Evolutionary conservation across 23 tunicate species (phyloP).

Genomic region (Phallusia fumigata): DNA sequence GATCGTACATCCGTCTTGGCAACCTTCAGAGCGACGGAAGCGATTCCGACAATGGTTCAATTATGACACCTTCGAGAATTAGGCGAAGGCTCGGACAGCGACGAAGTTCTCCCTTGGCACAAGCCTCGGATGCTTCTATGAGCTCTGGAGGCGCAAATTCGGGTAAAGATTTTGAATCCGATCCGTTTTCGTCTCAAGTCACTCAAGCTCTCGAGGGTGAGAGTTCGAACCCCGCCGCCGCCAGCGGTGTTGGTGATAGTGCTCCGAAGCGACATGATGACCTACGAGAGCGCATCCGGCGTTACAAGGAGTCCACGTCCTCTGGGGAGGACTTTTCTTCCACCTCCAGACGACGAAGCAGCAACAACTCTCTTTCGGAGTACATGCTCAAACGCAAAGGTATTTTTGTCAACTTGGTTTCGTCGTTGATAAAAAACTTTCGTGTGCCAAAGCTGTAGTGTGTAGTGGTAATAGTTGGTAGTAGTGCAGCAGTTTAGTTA

Average conservation of each 20-base stretch:
- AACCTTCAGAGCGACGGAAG: neutral
- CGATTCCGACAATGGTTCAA: conserved; percentile 1
- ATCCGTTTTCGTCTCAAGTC: conserved; percentile 20
- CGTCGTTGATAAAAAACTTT: neutral
- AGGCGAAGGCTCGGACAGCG: conserved; percentile 19
- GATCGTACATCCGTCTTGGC: conserved; percentile 43
- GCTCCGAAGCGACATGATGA: conserved; percentile 51
- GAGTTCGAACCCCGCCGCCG: neutral
- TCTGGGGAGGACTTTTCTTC: conserved; percentile 25
- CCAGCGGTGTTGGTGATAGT: neutral
- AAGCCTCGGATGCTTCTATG: conserved; percentile 17
- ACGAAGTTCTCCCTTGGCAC: conserved; percentile 35
- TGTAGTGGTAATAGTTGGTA: neutral
- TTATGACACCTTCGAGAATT: neutral
- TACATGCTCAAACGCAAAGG: conserved; percentile 18
- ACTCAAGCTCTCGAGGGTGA: conserved; percentile 33
- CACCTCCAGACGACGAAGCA: conserved; percentile 27
- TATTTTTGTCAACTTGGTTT: neutral
- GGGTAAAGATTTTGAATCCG: neutral
- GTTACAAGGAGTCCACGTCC: conserved; percentile 59
- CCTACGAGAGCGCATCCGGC: conserved; percentile 63
- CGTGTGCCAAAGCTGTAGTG: neutral
- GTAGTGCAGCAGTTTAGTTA: neutral
- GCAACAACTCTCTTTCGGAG: conserved; percentile 14
- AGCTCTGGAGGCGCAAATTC: neutral